These are phyloP conservation scores for Andrena flavipes DNA, from an alignment of 2,888 invertebrate species.

Conservation along the genomic window DNA sequence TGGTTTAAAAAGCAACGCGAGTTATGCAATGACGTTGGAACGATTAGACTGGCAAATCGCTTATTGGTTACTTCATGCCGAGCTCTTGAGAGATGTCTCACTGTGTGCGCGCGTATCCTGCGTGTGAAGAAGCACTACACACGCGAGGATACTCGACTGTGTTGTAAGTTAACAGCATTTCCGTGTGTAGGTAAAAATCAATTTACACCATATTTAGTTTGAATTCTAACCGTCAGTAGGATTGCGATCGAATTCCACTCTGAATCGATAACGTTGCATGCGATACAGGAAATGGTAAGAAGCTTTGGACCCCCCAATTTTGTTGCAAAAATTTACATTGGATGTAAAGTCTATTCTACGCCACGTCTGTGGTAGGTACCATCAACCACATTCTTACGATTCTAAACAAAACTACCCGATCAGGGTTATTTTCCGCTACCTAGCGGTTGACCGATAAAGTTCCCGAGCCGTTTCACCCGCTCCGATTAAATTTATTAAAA, in stretches of 20 bases:
- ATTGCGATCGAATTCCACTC: no score
- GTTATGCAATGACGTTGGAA: slow-evolving; percentile 73
- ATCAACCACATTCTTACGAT: slow-evolving; percentile 24
- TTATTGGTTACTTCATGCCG: slow-evolving; percentile 64
- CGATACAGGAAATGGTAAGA: no score
- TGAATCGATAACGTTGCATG: no score
- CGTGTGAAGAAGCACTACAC: neutral
- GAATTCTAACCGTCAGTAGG: no score
- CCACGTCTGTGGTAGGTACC: no score
- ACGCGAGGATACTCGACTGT: no score
- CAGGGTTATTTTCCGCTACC: slow-evolving; percentile 44
- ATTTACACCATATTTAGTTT: no score
- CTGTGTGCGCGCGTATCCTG: slow-evolving; percentile 15
- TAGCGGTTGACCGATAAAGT: slow-evolving; percentile 41
- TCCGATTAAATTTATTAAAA: slow-evolving; percentile 61
- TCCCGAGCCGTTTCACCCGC: slow-evolving; percentile 48
- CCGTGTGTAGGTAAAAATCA: no score
- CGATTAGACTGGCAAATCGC: slow-evolving; percentile 76
- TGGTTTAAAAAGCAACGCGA: slow-evolving; percentile 69
- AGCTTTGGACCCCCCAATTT: no score
- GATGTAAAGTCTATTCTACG: no score
- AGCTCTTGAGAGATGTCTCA: slow-evolving; percentile 34
- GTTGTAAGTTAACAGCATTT: no score
- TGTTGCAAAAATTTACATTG: no score
- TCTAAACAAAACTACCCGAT: slow-evolving; percentile 56